Base-by-base conservation (phyloP, 2,113 vertebrate genomes). In the Polyodon spathula region DNA sequence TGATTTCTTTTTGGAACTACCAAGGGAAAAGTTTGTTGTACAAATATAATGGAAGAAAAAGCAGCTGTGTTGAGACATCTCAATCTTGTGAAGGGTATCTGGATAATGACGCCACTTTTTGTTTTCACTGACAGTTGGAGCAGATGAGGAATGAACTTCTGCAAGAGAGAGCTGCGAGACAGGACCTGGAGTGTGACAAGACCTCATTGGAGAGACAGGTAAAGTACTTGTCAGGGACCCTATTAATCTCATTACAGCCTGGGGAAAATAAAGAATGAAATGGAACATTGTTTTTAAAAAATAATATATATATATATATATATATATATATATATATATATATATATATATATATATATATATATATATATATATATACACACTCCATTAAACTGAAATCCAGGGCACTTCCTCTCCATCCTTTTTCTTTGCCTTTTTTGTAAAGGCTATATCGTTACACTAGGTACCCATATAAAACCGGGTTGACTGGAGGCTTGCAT, bases 181-280 rank as follows among this genome's bases (percentile, higher is more conserved):
- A 98, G 75, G 95, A 97, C 71, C 73, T 97, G 82, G 96, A 98
- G 75, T 97, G 94, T 79, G 94, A 98, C 88, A 98, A 97, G 85
- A 90, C 92, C 71, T 88, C 95, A 1, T 77, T 98, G 81, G 96
- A 98, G 83, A 92, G 93, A 86, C 96, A 97, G 93, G 96, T 97
- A 87, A 78, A 27, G 51, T 16, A 55, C 48, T 46, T 50, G 46
- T 50, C 46, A 50, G 46, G 46, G 11, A 14, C 46, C 46, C 46
- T 50, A 7, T 27, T 53, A 10, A 57, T 59, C 41, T 58, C 61
- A 72, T 78, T 69, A 67, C 71, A 37, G 41, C 56, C 61, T 3
- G 60, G 46, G 65, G 68, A 72, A 73, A 16, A 40, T 37, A 16
- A 63, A 57, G 56, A 53, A n/a, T n/a, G n/a, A n/a, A n/a, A n/a